Evolutionary conservation across 2,797 vertebrate genomes (phyloP).

Genomic region (Cetoscarus ocellatus): DNA sequence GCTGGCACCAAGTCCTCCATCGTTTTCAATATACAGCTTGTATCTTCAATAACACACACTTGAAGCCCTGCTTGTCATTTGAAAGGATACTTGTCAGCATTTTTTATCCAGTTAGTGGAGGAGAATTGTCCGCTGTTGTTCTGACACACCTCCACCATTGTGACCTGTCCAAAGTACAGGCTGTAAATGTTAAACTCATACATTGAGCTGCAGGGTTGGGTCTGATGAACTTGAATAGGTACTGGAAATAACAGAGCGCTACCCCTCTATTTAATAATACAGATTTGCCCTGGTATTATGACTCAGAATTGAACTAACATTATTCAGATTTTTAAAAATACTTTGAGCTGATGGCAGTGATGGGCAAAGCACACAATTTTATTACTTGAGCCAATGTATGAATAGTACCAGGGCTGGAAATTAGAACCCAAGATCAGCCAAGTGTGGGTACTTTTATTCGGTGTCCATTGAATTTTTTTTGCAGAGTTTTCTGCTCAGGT

Average conservation of each 20-base stretch:
- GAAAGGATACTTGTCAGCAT: slow-evolving; percentile 5
- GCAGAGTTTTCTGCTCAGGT: too few relatives aligned
- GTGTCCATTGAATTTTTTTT: too few relatives aligned
- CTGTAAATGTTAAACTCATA: slow-evolving; percentile 8
- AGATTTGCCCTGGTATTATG: too few relatives aligned
- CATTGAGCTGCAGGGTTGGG: slow-evolving; percentile 3
- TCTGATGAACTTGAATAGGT: neutral
- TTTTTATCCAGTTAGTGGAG: slow-evolving; percentile 2
- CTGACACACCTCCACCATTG: neutral
- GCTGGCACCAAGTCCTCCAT: slow-evolving; percentile 39
- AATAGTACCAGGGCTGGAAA: too few relatives aligned
- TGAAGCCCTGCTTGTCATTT: slow-evolving; percentile 18
- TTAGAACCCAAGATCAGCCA: too few relatives aligned
- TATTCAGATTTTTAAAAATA: neutral
- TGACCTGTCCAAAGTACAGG: slow-evolving; percentile 14
- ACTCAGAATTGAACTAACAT: too few relatives aligned
- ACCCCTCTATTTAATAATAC: too few relatives aligned
- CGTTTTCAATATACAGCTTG: slow-evolving; percentile 48
- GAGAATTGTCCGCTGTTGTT: slow-evolving; percentile 1
- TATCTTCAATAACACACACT: slow-evolving; percentile 12
- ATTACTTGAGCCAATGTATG: too few relatives aligned
- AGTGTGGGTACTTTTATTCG: too few relatives aligned
- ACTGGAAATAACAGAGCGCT: neutral
- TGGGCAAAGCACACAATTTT: too few relatives aligned
- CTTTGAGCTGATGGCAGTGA: too few relatives aligned